Evolutionary conservation across 2,797 vertebrate genomes (phyloP).

Genomic region (Sparidentex hasta): DNA sequence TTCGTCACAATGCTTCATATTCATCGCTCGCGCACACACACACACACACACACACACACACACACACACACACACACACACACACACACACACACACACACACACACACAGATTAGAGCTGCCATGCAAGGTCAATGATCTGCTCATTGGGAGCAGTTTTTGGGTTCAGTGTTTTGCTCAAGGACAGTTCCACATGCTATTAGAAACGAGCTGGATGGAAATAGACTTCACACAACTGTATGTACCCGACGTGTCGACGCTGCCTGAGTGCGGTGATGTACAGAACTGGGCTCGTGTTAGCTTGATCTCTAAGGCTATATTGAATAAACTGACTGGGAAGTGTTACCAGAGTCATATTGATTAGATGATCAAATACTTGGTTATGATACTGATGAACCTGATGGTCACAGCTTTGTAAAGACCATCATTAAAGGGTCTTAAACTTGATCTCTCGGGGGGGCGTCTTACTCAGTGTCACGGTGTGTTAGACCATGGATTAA

Average conservation of each 20-base stretch:
- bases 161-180: constrained; percentile 34
- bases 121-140: constrained; percentile 28
- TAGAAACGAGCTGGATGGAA: constrained; percentile 6
- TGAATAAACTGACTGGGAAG: neutral
- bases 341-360: neutral
- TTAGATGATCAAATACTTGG: neutral
- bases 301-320: neutral
- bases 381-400: neutral
- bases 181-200: constrained; percentile 25
- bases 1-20: constrained; percentile 42
- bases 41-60: no score
- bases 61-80: no score
- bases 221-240: neutral
- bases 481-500: no score
- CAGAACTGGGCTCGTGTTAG: constrained; percentile 2
- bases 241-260: neutral
- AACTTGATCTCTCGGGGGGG: no score
- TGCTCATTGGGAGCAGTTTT: constrained; percentile 23
- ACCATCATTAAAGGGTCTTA: no score
- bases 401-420: no score
- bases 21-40: constrained; percentile 12
- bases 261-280: neutral
- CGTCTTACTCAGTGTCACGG: no score
- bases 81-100: no score
- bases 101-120: constrained; percentile 1